phyloP scores from a whole-genome alignment of 2,888 invertebrate genomes.

The Rhorus exstirpatorius region DNA sequence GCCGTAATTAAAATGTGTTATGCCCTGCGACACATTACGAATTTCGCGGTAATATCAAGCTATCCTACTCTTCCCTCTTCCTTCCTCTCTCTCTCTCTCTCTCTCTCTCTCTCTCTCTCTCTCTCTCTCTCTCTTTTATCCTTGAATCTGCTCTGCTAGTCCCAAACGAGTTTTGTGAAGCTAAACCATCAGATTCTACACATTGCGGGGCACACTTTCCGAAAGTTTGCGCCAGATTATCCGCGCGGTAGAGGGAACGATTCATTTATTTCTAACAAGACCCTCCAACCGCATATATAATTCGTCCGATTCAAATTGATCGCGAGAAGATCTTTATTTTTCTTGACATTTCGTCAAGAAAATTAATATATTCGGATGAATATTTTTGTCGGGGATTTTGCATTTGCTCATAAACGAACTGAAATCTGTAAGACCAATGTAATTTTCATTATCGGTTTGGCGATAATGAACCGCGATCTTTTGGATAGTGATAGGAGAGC shows the following conservation, averaged over 20 bases:
- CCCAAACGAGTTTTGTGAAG: constrained; percentile 54
- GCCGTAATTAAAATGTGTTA: constrained; percentile 85
- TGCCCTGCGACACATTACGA: constrained; percentile 76
- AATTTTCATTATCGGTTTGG: no score
- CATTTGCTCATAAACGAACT: no score
- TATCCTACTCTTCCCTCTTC: neutral
- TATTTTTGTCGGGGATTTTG: no score
- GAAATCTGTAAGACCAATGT: no score
- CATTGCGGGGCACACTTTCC: constrained; percentile 41
- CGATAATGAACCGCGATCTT: no score
- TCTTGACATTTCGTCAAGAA: no score
- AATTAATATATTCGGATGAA: no score
- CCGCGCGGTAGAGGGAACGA: constrained; percentile 11
- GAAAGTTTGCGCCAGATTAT: constrained; percentile 44
- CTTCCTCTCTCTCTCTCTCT: constrained; percentile 18
- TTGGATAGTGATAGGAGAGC: no score
- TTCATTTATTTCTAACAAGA: constrained; percentile 36
- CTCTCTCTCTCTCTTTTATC: constrained; percentile 22
- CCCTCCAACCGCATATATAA: neutral
- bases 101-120: constrained; percentile 30
- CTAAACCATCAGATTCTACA: constrained; percentile 51
- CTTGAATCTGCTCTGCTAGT: constrained; percentile 16
- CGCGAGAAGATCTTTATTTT: no score
- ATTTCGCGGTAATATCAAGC: constrained; percentile 75
- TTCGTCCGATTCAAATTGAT: neutral